Base-by-base conservation (phyloP, 2,888 invertebrate species). In the Leptinotarsa tumamoca region DNA sequence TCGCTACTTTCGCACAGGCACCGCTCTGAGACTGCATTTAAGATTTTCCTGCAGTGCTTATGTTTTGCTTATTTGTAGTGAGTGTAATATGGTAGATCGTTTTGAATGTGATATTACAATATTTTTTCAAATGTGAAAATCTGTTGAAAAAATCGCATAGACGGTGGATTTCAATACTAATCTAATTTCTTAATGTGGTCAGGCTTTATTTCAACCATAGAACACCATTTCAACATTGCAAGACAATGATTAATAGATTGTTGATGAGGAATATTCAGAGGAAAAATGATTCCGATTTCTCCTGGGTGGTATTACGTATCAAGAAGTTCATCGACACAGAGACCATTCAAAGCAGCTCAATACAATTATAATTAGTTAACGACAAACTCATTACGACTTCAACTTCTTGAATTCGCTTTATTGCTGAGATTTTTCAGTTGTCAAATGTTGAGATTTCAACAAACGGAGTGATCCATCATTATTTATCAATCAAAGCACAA, bases 401-500 rank as follows among this genome's bases (percentile, higher is more conserved):
- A 72, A 77, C 77, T 79, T 51, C 78, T 76, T 75, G 79, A 76
- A 78, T 78, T 78, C 75, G 67, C 68, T 66, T 76, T 76, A 78
- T 76, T 78, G 63, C 76, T 58, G 72, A 68, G 54, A 79, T 79
- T 78, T 79, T 78, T 79, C 76, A 79, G 69, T 77, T 79, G 79
- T 79, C 79, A 78, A 61, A 73, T 69, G 71, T 73, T 72, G 73
- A 78, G 71, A 74, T 70, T 76, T 78, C 73, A 76, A 79, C 79
- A 74, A 74, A 78, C 67, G 66, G 74, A 76, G 74, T 73, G 72
- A 81, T 81, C 78, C 77, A 81, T 81, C 81, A 81, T 80, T 79
- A 79, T 81, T 80, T 79, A 80, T 80, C 78, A 79, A 79, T 80
- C 80, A 81, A 69, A 74, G 73, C 56, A 77, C 77, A 77, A 77